A percentile compares a stretch with the other conserved stretches of the same genome.
phyloP scores from a whole-genome alignment of 2,888 invertebrate genomes.

The Chalcis sispes region DNA sequence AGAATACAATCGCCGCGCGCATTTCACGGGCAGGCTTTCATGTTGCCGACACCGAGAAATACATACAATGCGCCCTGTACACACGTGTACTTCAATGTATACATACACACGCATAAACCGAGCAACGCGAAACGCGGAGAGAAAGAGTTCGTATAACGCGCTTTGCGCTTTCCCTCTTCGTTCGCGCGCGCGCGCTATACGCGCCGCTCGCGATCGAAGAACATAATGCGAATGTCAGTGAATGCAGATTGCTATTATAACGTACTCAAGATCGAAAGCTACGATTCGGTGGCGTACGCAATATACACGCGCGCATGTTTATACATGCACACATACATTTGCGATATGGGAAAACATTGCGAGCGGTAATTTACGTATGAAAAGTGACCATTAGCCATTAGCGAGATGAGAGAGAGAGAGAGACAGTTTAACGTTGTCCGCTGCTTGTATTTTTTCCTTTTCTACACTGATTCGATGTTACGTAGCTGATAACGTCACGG shows the following conservation, averaged over 20 bases:
- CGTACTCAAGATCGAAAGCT: conserved; percentile 57
- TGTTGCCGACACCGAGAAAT: conserved; percentile 65
- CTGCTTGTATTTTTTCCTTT: not conserved
- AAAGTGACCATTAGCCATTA: conserved; percentile 40
- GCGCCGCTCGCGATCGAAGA: conserved; percentile 58
- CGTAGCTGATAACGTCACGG: not conserved
- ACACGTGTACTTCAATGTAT: not conserved
- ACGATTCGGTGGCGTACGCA: conserved; percentile 20
- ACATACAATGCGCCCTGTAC: not conserved
- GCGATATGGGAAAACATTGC: conserved; percentile 40
- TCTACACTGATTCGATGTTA: not conserved
- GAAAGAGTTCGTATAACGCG: not conserved
- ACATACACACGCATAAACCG: not conserved
- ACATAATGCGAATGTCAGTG: conserved; percentile 63
- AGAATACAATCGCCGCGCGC: conserved; percentile 67
- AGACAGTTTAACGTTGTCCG: not conserved
- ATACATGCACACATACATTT: conserved; percentile 19
- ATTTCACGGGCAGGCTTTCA: conserved; percentile 68
- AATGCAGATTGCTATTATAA: conserved; percentile 63
- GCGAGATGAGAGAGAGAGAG: not conserved
- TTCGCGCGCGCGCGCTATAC: conserved; percentile 32
- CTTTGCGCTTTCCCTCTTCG: conserved; percentile 14
- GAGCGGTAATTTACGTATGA: conserved; percentile 29
- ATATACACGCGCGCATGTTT: no score
- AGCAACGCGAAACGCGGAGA: not conserved